phyloP scores from a whole-genome alignment of 2,113 vertebrate species.

The Nibea coibor region DNA sequence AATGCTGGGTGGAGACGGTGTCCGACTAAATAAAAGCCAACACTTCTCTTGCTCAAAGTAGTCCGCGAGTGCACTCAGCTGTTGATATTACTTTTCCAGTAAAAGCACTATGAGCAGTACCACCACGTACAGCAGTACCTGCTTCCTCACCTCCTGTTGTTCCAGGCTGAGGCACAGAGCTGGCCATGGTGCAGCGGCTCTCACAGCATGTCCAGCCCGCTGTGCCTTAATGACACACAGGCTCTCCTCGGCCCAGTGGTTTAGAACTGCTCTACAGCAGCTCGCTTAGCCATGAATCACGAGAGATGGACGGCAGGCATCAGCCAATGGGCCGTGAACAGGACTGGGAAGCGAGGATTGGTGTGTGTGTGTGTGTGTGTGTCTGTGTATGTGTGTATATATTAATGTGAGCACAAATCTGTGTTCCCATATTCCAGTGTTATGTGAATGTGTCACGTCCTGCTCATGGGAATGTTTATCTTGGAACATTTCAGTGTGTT shows the following conservation, averaged over 20 bases:
- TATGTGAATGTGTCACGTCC: slow-evolving; percentile 40
- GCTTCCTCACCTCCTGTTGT: slow-evolving; percentile 39
- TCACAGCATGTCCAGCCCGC: slow-evolving; percentile 61
- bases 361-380: slow-evolving; percentile 41
- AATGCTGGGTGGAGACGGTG: slow-evolving; percentile 16
- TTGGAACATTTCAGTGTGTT: slow-evolving; percentile 8
- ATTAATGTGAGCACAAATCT: slow-evolving; percentile 48
- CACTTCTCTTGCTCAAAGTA: slow-evolving; percentile 21
- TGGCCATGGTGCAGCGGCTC: slow-evolving; percentile 47
- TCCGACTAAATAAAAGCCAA: slow-evolving; percentile 46
- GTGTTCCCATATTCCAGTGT: slow-evolving; percentile 45
- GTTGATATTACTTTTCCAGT: slow-evolving; percentile 44
- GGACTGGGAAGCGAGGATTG: slow-evolving; percentile 58
- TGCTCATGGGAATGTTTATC: slow-evolving; percentile 28
- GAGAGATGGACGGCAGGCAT: slow-evolving; percentile 72
- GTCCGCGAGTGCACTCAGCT: slow-evolving; percentile 43
- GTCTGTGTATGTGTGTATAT: slow-evolving; percentile 47
- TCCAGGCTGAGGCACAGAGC: slow-evolving; percentile 30
- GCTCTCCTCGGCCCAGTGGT: slow-evolving; percentile 72
- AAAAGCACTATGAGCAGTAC: slow-evolving; percentile 35
- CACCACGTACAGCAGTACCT: slow-evolving; percentile 39
- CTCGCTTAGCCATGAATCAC: slow-evolving; percentile 76
- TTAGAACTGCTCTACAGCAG: slow-evolving; percentile 77
- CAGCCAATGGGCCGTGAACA: slow-evolving; percentile 78
- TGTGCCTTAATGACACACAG: slow-evolving; percentile 77